A percentile compares a stretch with the other conserved stretches of the same genome.
Evolutionary conservation across 2,888 invertebrate genomes (phyloP).

Genomic region (Conchocele bisecta): DNA sequence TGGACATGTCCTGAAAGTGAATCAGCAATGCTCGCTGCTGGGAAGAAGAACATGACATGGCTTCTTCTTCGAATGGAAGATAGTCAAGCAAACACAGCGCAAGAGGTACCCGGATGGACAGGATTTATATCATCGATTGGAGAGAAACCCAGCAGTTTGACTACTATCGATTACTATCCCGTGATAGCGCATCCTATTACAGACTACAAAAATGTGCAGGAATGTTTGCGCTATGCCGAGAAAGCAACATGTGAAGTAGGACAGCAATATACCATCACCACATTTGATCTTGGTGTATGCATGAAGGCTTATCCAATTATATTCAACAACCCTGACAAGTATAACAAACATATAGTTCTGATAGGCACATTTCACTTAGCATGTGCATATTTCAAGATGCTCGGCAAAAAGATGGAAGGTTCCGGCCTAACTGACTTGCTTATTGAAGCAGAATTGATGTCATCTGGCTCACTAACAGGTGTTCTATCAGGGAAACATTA

Average conservation of each 20-base stretch:
- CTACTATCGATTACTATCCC: conserved; percentile 61
- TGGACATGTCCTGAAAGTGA: conserved; percentile 4
- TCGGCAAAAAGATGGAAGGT: conserved; percentile 32
- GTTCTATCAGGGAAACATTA: conserved; percentile 55
- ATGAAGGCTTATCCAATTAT: conserved; percentile 59
- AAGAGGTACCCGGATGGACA: conserved; percentile 45
- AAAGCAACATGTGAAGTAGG: conserved; percentile 47
- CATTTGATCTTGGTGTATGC: conserved; percentile 61
- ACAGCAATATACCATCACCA: conserved; percentile 55
- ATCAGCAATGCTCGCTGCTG: background rate
- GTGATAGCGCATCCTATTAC: conserved; percentile 59
- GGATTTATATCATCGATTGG: conserved; percentile 57
- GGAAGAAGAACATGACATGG: conserved; percentile 12
- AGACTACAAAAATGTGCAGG: conserved; percentile 54
- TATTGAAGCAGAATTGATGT: conserved; percentile 38
- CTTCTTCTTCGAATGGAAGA: conserved; percentile 12
- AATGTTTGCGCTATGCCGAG: conserved; percentile 46
- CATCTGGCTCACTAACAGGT: conserved; percentile 48
- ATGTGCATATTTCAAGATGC: conserved; percentile 38
- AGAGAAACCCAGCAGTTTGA: conserved; percentile 28
- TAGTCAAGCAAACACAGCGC: conserved; percentile 1
- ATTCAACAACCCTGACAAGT: conserved; percentile 27
- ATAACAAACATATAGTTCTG: conserved; percentile 22
- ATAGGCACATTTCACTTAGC: conserved; percentile 28
- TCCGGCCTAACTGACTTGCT: conserved; percentile 33